phyloP scores from a whole-genome alignment of 1,140 invertebrate species.

The Aphelinus certus region DNA sequence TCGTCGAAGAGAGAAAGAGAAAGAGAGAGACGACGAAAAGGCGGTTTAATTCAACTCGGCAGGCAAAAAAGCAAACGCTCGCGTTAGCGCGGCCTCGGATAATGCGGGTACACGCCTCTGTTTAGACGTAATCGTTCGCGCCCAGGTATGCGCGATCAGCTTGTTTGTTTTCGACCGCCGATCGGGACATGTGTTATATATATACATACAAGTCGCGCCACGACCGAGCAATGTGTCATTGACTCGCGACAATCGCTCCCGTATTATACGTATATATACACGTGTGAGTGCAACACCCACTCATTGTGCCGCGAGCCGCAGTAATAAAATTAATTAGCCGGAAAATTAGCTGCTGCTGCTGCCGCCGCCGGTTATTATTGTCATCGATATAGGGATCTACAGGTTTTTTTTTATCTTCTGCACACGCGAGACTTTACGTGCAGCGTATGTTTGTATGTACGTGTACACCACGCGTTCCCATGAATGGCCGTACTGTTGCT shows the following conservation, averaged over 20 bases:
- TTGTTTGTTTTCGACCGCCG: neutral
- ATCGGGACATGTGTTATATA: neutral
- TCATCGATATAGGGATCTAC: too few relatives aligned
- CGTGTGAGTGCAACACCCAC: neutral
- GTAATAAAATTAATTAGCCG: conserved; percentile 11
- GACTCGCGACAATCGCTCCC: neutral
- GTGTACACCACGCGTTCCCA: too few relatives aligned
- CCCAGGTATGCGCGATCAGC: neutral
- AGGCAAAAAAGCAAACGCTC: neutral
- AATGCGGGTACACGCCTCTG: neutral
- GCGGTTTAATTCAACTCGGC: neutral
- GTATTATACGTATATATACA: neutral
- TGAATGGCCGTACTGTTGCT: neutral
- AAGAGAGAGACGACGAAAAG: neutral
- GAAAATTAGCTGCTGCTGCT: neutral
- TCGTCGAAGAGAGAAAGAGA: neutral
- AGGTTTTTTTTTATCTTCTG: too few relatives aligned
- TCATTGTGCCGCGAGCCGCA: neutral
- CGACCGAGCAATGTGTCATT: neutral
- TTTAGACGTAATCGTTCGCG: neutral
- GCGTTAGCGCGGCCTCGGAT: neutral
- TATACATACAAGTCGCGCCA: neutral
- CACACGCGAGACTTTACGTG: too few relatives aligned
- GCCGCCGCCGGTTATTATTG: too few relatives aligned
- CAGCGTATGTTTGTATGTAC: too few relatives aligned